Conservation (phyloP, 2,113 vertebrate genomes). For the Callionymus lyra region DNA sequence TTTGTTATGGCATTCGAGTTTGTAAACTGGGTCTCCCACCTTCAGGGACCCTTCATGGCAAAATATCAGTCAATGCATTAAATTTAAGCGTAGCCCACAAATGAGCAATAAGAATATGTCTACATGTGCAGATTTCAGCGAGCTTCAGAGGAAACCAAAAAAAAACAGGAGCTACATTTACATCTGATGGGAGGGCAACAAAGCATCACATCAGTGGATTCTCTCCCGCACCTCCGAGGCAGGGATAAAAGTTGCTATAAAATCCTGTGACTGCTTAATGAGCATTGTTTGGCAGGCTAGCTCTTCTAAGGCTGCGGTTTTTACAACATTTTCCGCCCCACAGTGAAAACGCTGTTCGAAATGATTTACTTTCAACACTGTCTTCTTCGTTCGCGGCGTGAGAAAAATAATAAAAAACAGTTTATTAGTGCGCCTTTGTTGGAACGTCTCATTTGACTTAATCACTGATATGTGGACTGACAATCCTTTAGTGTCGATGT, state of each 20-base stretch:
- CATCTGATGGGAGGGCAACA: slow-evolving; percentile 16
- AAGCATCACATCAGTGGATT: slow-evolving; percentile 10
- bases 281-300: slow-evolving; percentile 21
- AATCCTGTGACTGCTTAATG: slow-evolving; percentile 41
- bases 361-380: slow-evolving; percentile 4
- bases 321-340: slow-evolving; percentile 14
- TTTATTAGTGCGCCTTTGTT: slow-evolving; percentile 5
- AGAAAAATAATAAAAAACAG: slow-evolving; percentile 3
- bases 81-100: too few species aligned
- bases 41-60: too few species aligned
- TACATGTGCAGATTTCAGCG: too few species aligned
- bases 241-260: slow-evolving; percentile 28
- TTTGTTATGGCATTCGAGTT: too few species aligned
- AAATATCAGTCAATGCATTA: too few species aligned
- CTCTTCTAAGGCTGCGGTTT: slow-evolving; percentile 14
- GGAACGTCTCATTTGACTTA: too few species aligned
- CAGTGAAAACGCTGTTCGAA: slow-evolving; percentile 5
- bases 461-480: too few species aligned
- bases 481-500: too few species aligned
- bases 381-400: neutral
- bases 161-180: slow-evolving; percentile 10
- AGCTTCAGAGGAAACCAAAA: slow-evolving; percentile 5
- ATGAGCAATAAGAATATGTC: too few species aligned
- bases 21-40: too few species aligned
- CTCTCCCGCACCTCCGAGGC: slow-evolving; percentile 13